Evolutionary conservation across 35 echinoderm and acorn worm species (phyloP).

Genomic region (Ptychodera flava): DNA sequence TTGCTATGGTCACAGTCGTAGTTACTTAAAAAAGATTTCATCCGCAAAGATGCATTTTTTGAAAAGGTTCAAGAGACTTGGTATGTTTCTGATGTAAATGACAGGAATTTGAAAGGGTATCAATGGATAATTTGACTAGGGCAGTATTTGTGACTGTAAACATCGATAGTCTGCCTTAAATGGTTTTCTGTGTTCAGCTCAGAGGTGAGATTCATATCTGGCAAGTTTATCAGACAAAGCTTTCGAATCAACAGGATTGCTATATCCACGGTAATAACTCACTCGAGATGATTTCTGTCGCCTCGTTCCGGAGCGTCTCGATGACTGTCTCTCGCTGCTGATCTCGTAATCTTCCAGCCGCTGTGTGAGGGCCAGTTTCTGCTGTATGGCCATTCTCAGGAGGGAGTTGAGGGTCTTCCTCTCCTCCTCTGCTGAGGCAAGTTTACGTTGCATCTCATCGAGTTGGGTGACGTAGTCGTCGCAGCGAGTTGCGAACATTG

Average conservation of each 20-base stretch:
- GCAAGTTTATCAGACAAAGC: background rate
- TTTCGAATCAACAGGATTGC: background rate
- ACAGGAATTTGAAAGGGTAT: too few relatives aligned
- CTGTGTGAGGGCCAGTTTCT: slow-evolving; percentile 96
- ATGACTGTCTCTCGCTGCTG: slow-evolving; percentile 59
- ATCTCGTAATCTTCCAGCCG: slow-evolving; percentile 82
- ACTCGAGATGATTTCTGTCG: background rate
- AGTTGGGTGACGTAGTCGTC: slow-evolving; percentile 97
- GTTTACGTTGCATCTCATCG: slow-evolving; percentile 85
- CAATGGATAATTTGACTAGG: too few relatives aligned
- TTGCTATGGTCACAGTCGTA: too few relatives aligned
- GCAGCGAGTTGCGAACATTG: slow-evolving; percentile 94
- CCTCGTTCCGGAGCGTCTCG: background rate
- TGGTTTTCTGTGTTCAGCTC: too few relatives aligned
- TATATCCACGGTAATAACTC: background rate
- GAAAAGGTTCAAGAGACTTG: too few relatives aligned
- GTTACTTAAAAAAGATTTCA: too few relatives aligned
- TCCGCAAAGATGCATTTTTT: too few relatives aligned
- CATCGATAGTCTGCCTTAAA: too few relatives aligned
- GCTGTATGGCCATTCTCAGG: slow-evolving; percentile 95
- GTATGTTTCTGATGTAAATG: too few relatives aligned
- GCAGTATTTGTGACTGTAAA: too few relatives aligned
- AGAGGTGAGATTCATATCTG: background rate
- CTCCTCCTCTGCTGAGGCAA: slow-evolving; percentile 79
- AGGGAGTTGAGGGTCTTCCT: slow-evolving; percentile 96